Evolutionary conservation across 2,797 vertebrate genomes (phyloP).

Genomic region (Buphagus erythrorhynchus): DNA sequence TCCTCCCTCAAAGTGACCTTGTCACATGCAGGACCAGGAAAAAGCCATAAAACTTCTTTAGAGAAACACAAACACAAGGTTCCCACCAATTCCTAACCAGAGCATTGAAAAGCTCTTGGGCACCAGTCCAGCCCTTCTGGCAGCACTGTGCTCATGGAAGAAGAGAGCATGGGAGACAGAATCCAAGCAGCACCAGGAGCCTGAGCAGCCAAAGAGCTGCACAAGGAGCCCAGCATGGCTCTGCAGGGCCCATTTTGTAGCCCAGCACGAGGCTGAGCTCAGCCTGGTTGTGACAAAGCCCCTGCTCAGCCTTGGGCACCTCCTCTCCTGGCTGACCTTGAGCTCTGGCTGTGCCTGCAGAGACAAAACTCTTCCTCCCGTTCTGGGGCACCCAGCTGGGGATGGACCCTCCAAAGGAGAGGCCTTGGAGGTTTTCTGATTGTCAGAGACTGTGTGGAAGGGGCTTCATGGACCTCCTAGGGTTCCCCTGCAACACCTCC

Average conservation of each 20-base stretch:
- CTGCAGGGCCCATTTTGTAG: neutral
- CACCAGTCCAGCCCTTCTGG: neutral
- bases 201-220: neutral
- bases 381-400: neutral
- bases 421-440: neutral
- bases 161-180: neutral
- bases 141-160: neutral
- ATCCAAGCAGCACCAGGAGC: neutral
- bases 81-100: neutral
- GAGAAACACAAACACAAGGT: neutral
- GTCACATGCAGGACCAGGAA: neutral
- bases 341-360: neutral
- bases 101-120: neutral
- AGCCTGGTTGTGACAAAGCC: neutral
- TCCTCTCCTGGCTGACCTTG: neutral
- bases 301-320: neutral
- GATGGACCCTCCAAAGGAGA: neutral
- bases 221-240: neutral
- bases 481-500: neutral
- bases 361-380: neutral
- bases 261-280: neutral
- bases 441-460: neutral
- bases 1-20: neutral
- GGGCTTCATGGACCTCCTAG: neutral
- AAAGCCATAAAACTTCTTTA: neutral